Evolutionary conservation across 64 coral and sea anemone genomes (phyloP).

Genomic region (Stichodactyla mertensii): DNA sequence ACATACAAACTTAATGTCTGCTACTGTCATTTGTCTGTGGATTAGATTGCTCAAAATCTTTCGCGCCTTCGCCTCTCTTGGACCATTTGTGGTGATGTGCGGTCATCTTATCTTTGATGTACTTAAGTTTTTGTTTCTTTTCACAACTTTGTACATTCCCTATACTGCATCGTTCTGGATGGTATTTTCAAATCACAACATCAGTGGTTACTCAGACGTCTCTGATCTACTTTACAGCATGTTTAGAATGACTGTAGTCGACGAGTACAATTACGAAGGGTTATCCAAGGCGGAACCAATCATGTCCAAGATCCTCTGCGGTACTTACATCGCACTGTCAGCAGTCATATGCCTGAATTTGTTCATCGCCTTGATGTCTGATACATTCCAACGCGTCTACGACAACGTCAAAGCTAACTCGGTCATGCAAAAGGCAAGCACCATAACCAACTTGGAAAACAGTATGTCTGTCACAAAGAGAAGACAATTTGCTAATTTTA

Average conservation of each 20-base stretch:
- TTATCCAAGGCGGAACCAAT: slow-evolving; percentile 63
- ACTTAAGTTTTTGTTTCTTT: slow-evolving; percentile 84
- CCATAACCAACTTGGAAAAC: slow-evolving; percentile 68
- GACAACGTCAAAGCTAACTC: slow-evolving; percentile 97
- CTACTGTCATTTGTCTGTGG: slow-evolving; percentile 76
- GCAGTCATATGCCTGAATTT: slow-evolving; percentile 86
- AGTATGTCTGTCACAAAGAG: slow-evolving; percentile 52
- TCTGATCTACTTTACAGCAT: slow-evolving; percentile 83
- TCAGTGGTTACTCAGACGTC: slow-evolving; percentile 67
- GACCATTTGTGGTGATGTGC: slow-evolving; percentile 88
- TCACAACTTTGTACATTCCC: slow-evolving; percentile 84
- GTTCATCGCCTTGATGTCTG: slow-evolving; percentile 95
- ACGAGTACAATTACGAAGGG: slow-evolving; percentile 92
- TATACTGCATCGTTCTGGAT: slow-evolving; percentile 99
- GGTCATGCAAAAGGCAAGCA: slow-evolving; percentile 88
- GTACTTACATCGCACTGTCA: slow-evolving; percentile 85
- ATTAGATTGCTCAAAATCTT: slow-evolving; percentile 85
- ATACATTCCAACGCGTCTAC: slow-evolving; percentile 93
- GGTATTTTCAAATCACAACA: slow-evolving; percentile 60
- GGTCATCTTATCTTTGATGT: slow-evolving; percentile 82
- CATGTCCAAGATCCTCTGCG: slow-evolving; percentile 93
- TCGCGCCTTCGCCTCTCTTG: slow-evolving; percentile 69
- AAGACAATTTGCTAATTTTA: slow-evolving; percentile 72
- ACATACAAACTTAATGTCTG: slow-evolving; percentile 73
- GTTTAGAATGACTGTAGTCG: slow-evolving; percentile 92